Percentiles rank a stretch among this genome's conserved stretches.
Conservation (phyloP, 2,113 vertebrate genomes). For the Ancistrus triradiatus region DNA sequence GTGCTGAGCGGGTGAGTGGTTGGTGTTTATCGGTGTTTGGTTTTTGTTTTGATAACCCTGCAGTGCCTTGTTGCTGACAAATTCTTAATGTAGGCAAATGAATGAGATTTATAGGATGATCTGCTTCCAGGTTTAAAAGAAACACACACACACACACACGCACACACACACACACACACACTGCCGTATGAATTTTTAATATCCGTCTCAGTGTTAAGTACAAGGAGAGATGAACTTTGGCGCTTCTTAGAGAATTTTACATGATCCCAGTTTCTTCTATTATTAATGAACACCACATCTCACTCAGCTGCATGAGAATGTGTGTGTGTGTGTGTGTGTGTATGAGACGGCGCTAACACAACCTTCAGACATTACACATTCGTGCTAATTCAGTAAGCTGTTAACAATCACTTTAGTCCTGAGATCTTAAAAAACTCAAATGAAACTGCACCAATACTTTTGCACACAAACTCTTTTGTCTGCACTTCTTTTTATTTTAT, state of each 20-base stretch:
- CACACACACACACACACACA: constrained; percentile 12
- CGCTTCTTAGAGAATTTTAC: constrained; percentile 66
- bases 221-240: constrained; percentile 46
- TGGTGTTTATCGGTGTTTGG: background rate
- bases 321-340: too few species aligned
- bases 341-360: too few species aligned
- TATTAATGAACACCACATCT: constrained; percentile 54
- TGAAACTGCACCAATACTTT: too few species aligned
- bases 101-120: background rate
- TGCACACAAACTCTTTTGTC: too few species aligned
- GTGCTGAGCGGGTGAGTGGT: constrained; percentile 93
- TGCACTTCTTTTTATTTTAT: too few species aligned
- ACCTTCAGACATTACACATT: too few species aligned
- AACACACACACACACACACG: background rate
- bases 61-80: background rate
- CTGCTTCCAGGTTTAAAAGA: background rate
- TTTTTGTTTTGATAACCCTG: background rate
- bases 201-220: constrained; percentile 48
- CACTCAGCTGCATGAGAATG: constrained; percentile 11
- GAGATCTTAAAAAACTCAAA: too few species aligned
- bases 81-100: background rate
- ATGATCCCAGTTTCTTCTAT: constrained; percentile 56
- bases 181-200: constrained; percentile 57
- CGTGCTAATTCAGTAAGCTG: too few species aligned
- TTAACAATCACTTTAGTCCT: too few species aligned